Evolutionary conservation across 2,888 invertebrate species (phyloP), one percentile per base, ranked within the genome.

Genomic region (Pomacea canaliculata): DNA sequence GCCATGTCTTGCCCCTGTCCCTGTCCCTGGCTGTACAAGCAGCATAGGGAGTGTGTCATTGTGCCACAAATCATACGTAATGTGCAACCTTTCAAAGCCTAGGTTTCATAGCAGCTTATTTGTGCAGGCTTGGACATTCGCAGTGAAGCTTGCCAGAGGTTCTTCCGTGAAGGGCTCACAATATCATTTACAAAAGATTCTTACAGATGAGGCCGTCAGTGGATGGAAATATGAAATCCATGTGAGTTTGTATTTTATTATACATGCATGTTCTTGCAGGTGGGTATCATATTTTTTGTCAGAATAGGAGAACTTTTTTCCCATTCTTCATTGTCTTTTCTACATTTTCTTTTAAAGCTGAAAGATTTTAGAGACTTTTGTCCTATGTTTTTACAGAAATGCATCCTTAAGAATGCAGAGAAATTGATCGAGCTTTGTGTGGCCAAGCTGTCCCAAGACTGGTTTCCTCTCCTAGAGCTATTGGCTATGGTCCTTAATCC

Each of bases 171-270:
- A 91, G 97, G 97, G 73, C 93, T 98, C 84, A 96, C 97, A 80
- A 94, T 96, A 84, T 98, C 98, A 73, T 98, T 98, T 91, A 96
- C 96, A 71, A 98, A 98, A 98, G 93, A 97, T 98, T 89, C 93
- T 98, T 88, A 97, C 97, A 27, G 98, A 98, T 91, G 98, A 98
- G 92, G 98, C 98, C 74, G 98, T 98, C 73, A 96, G 96, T 88
- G 97, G 97, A 88, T 98, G 98, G 98, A 98, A 98, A 92, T 94
- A 94, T 88, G 98, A 98, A 91, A 98, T 98, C 90, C 98, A 98
- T 91, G 95, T 92, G 85, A 89, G 91, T 88, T 27, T 48, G 16
- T 56, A 7, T 56, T 56, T 16, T 1, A 16, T 4, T 56, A 56
- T 7, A 8, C 16, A 56, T 56, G 12, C 37, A 37, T 37, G 37